phyloP scores from a whole-genome alignment of 2,797 vertebrate genomes.

The Malacoraja senta region DNA sequence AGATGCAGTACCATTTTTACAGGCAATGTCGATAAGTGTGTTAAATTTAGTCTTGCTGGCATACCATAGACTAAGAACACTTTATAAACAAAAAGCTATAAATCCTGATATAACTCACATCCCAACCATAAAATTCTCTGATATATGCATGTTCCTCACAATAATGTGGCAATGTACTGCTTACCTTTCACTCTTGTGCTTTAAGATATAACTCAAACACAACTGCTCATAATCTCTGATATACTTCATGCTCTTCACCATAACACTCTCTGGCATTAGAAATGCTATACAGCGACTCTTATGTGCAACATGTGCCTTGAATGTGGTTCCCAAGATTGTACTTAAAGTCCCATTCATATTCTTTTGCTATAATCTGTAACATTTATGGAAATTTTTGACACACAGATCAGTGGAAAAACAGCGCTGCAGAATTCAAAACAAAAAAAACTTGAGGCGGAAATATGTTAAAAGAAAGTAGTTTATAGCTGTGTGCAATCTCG shows the following conservation, averaged over 20 bases:
- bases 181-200: slow-evolving; percentile 25
- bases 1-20: neutral
- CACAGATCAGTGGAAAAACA: slow-evolving; percentile 16
- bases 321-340: neutral
- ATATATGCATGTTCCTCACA: slow-evolving; percentile 28
- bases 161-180: neutral
- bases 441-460: neutral
- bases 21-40: neutral
- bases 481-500: neutral
- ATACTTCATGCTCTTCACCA: neutral
- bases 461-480: slow-evolving; percentile 13
- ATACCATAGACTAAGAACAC: neutral
- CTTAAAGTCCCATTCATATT: slow-evolving; percentile 2
- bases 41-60: neutral
- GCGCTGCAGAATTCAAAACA: neutral
- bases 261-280: slow-evolving; percentile 13
- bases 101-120: slow-evolving; percentile 15
- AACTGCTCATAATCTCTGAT: slow-evolving; percentile 27
- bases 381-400: slow-evolving; percentile 20
- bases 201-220: slow-evolving; percentile 33
- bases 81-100: slow-evolving; percentile 1
- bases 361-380: slow-evolving; percentile 11
- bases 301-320: neutral
- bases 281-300: slow-evolving; percentile 1
- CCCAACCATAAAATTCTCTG: slow-evolving; percentile 25